Base-by-base conservation (phyloP, 64 coral and sea anemone genomes). In the Stichodactyla mertensii region DNA sequence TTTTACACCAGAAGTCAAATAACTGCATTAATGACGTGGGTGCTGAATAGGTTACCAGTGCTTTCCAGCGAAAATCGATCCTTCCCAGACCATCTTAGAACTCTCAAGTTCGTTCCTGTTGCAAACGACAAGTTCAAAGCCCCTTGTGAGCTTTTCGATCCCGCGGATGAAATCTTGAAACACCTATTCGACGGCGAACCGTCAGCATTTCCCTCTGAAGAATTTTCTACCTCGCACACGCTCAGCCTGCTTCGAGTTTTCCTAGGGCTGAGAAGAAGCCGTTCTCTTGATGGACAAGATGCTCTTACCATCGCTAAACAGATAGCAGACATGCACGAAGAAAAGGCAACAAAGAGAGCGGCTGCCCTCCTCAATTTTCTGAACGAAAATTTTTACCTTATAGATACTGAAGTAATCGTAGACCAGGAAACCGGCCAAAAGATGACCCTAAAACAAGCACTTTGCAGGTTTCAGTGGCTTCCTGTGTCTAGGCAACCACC, bases 241-340 rank as follows among this genome's bases (percentile, higher is more conserved):
- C 85, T 98, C 13, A 92, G 92, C 26, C 71, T 94, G 26, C 92
- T 98, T 61, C 89, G 92, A 84, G 94, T 96, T 16, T 98, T 92
- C 80, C 74, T 98, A 16, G 89, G 92, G n/a, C 70, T 98, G n/a
- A 77, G 88, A 58, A 86, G 89, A 92, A 94, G 92, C 22, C 87
- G 92, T 57, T 85, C 90, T 10, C 83, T 98, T 52, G 80, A 84
- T 77, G 92, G 92, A 19, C 70, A 89, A 58, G 92, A 98, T 67
- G 27, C 91, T 55, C 85, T 94, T 51, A 82, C 74, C 16, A 92
- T 98, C 53, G 92, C 92, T 16, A 91, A 71, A 22, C 89, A 92
- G 59, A 89, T 98, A 59, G 31, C 61, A 13, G 83, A 87, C 62
- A 89, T 91, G 60, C 82, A 87, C 26, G 87, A 92, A 70, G 87